These are phyloP conservation scores for Hippocampus mohnikei DNA, from an alignment of 2,113 vertebrate species.

Conservation along the genomic window DNA sequence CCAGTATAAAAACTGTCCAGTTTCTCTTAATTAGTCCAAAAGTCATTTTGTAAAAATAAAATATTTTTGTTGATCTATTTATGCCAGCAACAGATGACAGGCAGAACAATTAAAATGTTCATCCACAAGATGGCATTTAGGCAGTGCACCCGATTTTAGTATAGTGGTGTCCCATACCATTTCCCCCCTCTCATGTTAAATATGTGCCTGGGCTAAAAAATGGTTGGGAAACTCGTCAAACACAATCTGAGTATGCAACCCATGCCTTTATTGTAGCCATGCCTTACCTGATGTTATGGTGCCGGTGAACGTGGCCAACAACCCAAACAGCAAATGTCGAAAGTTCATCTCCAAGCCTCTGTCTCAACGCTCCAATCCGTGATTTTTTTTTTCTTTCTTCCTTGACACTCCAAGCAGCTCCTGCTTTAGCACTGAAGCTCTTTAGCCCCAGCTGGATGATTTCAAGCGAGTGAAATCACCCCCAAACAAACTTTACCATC, in stretches of 20 bases:
- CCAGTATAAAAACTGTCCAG: no score
- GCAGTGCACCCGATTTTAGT: background rate
- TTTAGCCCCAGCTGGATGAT: slow-evolving; percentile 36
- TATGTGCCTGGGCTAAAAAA: no score
- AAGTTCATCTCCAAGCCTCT: slow-evolving; percentile 61
- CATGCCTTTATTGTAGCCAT: no score
- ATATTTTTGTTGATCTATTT: background rate
- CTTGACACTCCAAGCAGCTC: slow-evolving; percentile 14
- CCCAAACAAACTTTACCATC: slow-evolving; percentile 49
- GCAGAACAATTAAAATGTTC: background rate
- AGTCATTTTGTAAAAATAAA: background rate
- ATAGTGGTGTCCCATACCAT: background rate
- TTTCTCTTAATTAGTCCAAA: no score
- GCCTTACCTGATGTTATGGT: slow-evolving; percentile 58
- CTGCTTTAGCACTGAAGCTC: background rate
- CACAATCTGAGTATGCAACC: background rate
- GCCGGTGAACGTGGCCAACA: slow-evolving; percentile 32
- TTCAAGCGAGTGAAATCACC: slow-evolving; percentile 37
- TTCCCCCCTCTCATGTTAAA: no score
- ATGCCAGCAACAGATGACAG: background rate
- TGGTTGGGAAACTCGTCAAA: background rate
- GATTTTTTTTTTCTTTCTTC: slow-evolving; percentile 6
- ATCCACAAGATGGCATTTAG: background rate
- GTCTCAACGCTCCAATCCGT: slow-evolving; percentile 16
- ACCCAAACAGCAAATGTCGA: slow-evolving; percentile 49